These are phyloP conservation scores for Tuberolachnus salignus DNA, from an alignment of 2,888 invertebrate species.

Conservation along the genomic window DNA sequence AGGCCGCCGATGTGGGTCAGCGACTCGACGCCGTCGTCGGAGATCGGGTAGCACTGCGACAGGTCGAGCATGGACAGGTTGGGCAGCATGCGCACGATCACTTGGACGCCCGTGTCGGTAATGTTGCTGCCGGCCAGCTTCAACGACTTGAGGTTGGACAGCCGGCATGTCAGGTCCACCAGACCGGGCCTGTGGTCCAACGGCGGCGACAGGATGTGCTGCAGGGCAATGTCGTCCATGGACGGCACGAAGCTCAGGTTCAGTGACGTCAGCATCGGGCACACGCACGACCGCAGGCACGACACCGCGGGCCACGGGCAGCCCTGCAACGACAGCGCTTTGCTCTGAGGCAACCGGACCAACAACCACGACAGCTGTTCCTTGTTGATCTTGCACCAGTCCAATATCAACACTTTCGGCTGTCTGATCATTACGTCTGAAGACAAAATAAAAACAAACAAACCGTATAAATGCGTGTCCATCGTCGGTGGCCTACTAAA, in stretches of 20 bases:
- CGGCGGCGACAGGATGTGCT: slow-evolving; percentile 45
- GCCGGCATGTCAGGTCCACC: slow-evolving; percentile 17
- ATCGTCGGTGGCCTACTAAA: too few species aligned
- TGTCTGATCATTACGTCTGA: slow-evolving; percentile 44
- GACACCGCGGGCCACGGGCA: slow-evolving; percentile 33
- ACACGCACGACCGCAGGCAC: slow-evolving; percentile 35
- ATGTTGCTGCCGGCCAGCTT: slow-evolving; percentile 39
- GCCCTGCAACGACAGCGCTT: slow-evolving; percentile 42
- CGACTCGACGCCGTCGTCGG: slow-evolving; percentile 24
- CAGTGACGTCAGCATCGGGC: slow-evolving; percentile 34
- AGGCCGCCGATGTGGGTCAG: slow-evolving; percentile 19
- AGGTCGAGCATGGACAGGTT: slow-evolving; percentile 39
- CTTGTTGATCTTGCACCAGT: slow-evolving; percentile 48
- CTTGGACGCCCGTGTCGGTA: slow-evolving; percentile 6
- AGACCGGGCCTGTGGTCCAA: slow-evolving; percentile 43
- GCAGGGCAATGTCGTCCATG: slow-evolving; percentile 31
- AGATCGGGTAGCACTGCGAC: slow-evolving; percentile 36
- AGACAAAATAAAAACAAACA: background rate
- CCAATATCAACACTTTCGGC: slow-evolving; percentile 39
- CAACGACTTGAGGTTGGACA: slow-evolving; percentile 36
- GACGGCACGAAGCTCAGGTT: slow-evolving; percentile 46
- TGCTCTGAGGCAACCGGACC: slow-evolving; percentile 25
- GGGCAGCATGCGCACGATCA: slow-evolving; percentile 10
- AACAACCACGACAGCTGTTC: slow-evolving; percentile 38
- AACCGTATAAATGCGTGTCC: too few species aligned